Evolutionary conservation across 2,113 vertebrate genomes (phyloP).

Genomic region (Petromus typicus): DNA sequence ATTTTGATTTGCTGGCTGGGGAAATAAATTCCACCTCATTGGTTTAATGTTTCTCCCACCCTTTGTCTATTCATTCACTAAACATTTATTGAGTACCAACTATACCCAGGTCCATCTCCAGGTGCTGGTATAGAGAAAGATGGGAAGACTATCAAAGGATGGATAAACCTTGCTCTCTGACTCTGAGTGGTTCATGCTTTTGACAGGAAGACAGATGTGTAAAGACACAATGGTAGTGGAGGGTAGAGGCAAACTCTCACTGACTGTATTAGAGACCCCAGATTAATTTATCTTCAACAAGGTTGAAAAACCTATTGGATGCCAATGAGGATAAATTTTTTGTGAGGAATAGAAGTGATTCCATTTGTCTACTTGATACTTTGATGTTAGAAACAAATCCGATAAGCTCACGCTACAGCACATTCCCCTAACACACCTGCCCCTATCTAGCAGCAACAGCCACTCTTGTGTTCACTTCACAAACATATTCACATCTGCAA

Average conservation of each 20-base stretch:
- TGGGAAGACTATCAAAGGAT: background rate
- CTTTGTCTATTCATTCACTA: conserved; percentile 63
- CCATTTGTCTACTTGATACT: background rate
- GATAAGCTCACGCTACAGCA: background rate
- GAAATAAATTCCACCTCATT: conserved; percentile 81
- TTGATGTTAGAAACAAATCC: background rate
- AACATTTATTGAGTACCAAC: conserved; percentile 74
- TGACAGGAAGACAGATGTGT: background rate
- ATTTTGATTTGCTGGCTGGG: conserved; percentile 76
- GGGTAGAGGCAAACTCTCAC: background rate
- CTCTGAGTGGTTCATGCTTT: background rate
- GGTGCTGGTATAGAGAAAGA: background rate
- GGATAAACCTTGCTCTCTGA: background rate
- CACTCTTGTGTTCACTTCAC: background rate
- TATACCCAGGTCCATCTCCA: background rate
- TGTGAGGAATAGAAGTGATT: background rate
- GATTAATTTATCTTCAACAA: background rate
- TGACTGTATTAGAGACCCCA: background rate
- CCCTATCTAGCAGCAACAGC: background rate
- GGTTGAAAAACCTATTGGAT: background rate
- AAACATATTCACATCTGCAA: background rate
- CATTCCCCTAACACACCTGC: background rate
- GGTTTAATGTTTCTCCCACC: conserved; percentile 74
- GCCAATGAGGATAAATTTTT: background rate
- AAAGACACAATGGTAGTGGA: too few species aligned